These are phyloP conservation scores for Quiscalus mexicanus DNA, from an alignment of 2,113 vertebrate species.

Conservation along the genomic window DNA sequence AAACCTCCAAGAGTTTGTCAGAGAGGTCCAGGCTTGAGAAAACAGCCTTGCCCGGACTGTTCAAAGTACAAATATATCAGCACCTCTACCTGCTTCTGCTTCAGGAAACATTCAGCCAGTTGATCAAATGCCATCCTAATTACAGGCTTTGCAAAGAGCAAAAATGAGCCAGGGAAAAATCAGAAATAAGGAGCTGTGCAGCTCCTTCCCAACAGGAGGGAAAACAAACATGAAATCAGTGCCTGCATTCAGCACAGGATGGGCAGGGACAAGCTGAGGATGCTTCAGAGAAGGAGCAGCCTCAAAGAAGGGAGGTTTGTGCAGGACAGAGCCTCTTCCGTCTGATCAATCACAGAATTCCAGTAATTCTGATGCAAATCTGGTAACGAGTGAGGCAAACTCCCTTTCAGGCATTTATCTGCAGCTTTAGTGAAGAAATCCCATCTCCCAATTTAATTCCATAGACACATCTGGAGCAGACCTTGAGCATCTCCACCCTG, in stretches of 20 bases:
- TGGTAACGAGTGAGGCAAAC: neutral
- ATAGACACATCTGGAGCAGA: rapidly evolving
- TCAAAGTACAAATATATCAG: neutral
- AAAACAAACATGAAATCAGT: rapidly evolving
- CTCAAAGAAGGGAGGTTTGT: neutral
- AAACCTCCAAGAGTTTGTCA: neutral
- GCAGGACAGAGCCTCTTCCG: neutral
- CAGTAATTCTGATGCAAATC: neutral
- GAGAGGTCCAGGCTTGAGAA: neutral
- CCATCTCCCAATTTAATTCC: neutral
- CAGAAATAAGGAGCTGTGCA: neutral
- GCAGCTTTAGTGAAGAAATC: neutral
- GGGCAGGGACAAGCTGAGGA: neutral
- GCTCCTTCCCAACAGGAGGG: neutral
- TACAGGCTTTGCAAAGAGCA: neutral
- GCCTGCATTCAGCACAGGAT: neutral
- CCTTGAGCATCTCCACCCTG: neutral
- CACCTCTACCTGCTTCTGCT: neutral
- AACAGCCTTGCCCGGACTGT: neutral
- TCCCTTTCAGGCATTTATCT: neutral
- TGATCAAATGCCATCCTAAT: neutral
- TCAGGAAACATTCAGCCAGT: neutral
- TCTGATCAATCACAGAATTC: neutral
- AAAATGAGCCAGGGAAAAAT: neutral
- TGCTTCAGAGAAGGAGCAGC: neutral